These are phyloP conservation scores for Polymixis lichenea DNA, from an alignment of 2,888 invertebrate genomes.

Conservation along the genomic window DNA sequence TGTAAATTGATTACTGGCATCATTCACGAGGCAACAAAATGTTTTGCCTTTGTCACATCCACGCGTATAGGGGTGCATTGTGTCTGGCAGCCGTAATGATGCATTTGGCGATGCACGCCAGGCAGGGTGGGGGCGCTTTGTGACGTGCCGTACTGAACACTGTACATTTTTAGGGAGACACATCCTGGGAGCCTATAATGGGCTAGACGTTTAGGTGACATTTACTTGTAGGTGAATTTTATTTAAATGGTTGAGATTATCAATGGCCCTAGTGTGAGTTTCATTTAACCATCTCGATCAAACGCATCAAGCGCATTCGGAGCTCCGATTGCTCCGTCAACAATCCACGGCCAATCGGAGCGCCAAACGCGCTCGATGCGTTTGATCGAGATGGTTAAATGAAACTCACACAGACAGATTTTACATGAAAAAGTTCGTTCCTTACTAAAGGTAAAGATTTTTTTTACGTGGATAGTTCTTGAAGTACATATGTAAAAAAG, in stretches of 20 bases:
- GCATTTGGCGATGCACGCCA: slow-evolving; percentile 79
- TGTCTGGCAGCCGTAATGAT: slow-evolving; percentile 79
- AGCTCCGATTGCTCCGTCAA: no score
- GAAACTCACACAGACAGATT: no score
- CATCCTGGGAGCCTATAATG: slow-evolving; percentile 60
- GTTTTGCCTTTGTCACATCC: slow-evolving; percentile 65
- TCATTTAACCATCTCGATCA: no score
- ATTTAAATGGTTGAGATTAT: no score
- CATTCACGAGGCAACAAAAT: slow-evolving; percentile 63
- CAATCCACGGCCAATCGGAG: no score
- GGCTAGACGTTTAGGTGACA: slow-evolving; percentile 59
- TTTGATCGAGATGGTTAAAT: no score
- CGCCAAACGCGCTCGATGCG: no score
- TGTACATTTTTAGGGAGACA: slow-evolving; percentile 64
- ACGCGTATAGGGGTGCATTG: slow-evolving; percentile 71
- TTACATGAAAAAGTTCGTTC: no score
- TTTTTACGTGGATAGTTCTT: not conserved
- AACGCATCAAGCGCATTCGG: no score
- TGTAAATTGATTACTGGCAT: slow-evolving; percentile 65
- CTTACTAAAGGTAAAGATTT: no score
- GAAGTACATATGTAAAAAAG: not conserved
- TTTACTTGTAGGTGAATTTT: slow-evolving; percentile 38
- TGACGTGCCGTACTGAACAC: slow-evolving; percentile 59
- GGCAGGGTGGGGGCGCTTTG: slow-evolving; percentile 61
- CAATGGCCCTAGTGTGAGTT: no score